Evolutionary conservation across 2,797 vertebrate genomes (phyloP).

Genomic region (Spinibarbus caldwelli): DNA sequence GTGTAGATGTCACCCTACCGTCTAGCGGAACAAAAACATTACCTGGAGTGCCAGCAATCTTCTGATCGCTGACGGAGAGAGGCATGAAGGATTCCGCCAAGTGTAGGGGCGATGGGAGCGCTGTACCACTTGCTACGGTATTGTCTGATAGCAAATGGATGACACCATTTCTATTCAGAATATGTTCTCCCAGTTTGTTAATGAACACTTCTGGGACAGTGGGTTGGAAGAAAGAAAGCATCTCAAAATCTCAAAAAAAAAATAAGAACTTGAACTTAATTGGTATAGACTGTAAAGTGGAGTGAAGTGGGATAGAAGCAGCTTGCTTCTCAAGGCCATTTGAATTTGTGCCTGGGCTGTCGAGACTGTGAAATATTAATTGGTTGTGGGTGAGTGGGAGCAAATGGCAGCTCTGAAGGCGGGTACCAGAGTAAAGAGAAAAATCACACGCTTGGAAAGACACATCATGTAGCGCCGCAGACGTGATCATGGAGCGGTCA

Average conservation of each 20-base stretch:
- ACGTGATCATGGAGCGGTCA: slow-evolving; percentile 52
- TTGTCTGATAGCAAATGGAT: slow-evolving; percentile 30
- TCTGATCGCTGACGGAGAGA: slow-evolving; percentile 2
- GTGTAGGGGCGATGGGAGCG: background rate
- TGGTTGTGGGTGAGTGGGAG: slow-evolving; percentile 46
- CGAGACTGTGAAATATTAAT: slow-evolving; percentile 61
- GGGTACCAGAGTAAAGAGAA: background rate
- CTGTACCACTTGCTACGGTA: background rate
- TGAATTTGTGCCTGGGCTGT: slow-evolving; percentile 52
- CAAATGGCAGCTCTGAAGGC: slow-evolving; percentile 47
- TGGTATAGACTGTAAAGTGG: slow-evolving; percentile 61
- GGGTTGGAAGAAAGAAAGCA: slow-evolving; percentile 46
- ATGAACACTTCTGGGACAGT: slow-evolving; percentile 63
- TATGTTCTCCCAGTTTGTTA: slow-evolving; percentile 56
- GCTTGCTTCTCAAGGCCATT: slow-evolving; percentile 55
- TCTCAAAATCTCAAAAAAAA: slow-evolving; percentile 53
- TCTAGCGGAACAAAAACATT: slow-evolving; percentile 29
- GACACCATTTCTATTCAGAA: slow-evolving; percentile 59
- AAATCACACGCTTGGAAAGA: slow-evolving; percentile 54
- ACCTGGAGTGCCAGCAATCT: slow-evolving; percentile 31
- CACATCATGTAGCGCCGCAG: slow-evolving; percentile 42
- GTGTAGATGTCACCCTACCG: background rate
- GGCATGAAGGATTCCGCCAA: slow-evolving; percentile 30
- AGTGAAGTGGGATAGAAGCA: slow-evolving; percentile 30
- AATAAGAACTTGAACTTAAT: slow-evolving; percentile 58